Conservation (phyloP, 2,113 vertebrate genomes). For the Hucho hucho region DNA sequence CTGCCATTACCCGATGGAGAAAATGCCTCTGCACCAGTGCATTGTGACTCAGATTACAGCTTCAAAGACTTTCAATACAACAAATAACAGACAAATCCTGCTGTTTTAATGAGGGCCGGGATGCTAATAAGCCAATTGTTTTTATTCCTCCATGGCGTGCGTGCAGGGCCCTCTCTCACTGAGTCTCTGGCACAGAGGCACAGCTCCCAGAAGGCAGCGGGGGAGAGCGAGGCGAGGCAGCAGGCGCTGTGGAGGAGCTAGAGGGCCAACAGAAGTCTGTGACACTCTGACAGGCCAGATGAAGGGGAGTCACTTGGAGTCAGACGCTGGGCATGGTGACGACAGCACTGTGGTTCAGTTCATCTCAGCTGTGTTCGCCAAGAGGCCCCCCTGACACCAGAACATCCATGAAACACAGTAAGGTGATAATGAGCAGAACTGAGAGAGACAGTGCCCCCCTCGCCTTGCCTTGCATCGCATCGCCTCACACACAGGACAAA, state of each 20-base stretch:
- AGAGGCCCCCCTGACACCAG: slow-evolving; percentile 8
- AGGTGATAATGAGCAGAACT: slow-evolving; percentile 32
- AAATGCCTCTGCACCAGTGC: background rate
- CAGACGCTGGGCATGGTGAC: background rate
- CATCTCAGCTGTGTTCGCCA: background rate
- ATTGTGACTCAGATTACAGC: background rate
- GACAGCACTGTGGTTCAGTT: slow-evolving; percentile 6
- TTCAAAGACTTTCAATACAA: slow-evolving; percentile 1
- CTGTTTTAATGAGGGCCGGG: background rate
- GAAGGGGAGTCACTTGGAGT: background rate
- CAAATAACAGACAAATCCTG: background rate
- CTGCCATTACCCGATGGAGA: background rate
- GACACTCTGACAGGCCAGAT: slow-evolving; percentile 6
- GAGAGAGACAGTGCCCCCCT: slow-evolving; percentile 6
- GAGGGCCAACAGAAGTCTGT: slow-evolving; percentile 1
- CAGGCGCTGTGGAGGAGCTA: background rate
- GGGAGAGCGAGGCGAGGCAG: background rate
- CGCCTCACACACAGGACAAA: too few relatives aligned
- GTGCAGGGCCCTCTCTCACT: background rate
- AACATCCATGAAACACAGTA: slow-evolving; percentile 16
- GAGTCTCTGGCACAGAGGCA: slow-evolving; percentile 1
- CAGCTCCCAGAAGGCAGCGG: slow-evolving; percentile 17
- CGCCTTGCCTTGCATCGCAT: background rate
- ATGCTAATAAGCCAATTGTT: background rate
- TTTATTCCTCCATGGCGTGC: background rate